Evolutionary conservation across 2,797 vertebrate genomes (phyloP).

Genomic region (Cuculus canorus): DNA sequence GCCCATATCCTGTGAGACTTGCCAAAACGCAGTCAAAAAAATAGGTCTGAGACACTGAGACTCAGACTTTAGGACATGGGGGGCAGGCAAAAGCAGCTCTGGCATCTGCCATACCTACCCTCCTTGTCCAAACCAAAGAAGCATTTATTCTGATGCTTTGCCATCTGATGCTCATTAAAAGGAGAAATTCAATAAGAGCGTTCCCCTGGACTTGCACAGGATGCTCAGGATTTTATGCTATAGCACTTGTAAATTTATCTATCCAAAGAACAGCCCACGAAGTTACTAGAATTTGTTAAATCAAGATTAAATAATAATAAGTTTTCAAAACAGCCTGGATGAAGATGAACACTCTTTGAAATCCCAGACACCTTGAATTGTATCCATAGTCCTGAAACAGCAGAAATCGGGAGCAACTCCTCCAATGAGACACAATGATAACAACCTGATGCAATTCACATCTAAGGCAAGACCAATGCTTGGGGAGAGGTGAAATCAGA

Average conservation of each 20-base stretch:
- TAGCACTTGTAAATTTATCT: neutral
- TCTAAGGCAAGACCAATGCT: neutral
- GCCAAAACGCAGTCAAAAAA: neutral
- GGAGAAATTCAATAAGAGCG: neutral
- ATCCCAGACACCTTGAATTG: neutral
- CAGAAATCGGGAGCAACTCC: neutral
- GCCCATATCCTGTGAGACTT: neutral
- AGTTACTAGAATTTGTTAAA: neutral
- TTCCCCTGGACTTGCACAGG: neutral
- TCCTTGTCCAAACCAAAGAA: neutral
- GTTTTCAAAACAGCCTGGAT: neutral
- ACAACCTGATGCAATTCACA: slow-evolving; percentile 19
- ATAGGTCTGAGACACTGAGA: neutral
- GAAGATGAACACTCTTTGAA: neutral
- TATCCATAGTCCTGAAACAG: neutral
- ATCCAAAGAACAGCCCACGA: neutral
- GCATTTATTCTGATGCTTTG: neutral
- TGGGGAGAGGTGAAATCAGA: neutral
- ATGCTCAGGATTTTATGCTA: neutral
- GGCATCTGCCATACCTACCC: neutral
- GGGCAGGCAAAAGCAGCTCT: neutral
- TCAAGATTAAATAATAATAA: neutral
- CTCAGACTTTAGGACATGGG: accelerated
- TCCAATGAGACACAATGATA: neutral
- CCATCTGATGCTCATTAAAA: neutral